Conservation (phyloP, 2,113 vertebrate genomes). For the Psilopsiagon aymara region DNA sequence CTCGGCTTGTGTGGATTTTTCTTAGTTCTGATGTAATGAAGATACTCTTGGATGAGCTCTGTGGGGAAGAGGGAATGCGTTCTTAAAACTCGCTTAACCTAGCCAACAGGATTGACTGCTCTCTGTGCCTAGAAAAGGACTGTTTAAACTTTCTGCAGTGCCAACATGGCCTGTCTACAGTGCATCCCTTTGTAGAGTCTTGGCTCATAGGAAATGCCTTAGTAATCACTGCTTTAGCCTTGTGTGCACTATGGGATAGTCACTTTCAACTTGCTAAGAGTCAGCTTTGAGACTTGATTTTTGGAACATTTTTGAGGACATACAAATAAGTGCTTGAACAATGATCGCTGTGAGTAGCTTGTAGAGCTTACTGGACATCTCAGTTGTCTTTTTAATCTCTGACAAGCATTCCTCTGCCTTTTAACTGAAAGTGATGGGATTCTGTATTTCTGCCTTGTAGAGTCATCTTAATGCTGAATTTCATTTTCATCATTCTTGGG, state of each 20-base stretch:
- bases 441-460: constrained; percentile 33
- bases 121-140: constrained; percentile 37
- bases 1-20: constrained; percentile 73
- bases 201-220: constrained; percentile 26
- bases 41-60: constrained; percentile 37
- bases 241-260: not conserved
- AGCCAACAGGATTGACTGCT: constrained; percentile 13
- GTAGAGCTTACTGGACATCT: constrained; percentile 36
- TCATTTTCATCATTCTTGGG: constrained; percentile 53
- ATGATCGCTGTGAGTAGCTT: constrained; percentile 48
- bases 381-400: constrained; percentile 46
- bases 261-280: constrained; percentile 1
- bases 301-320: constrained; percentile 21
- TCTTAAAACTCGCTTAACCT: constrained; percentile 36
- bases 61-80: constrained; percentile 72
- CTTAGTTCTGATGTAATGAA: constrained; percentile 69
- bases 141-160: not conserved
- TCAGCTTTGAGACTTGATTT: constrained; percentile 34
- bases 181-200: constrained; percentile 51
- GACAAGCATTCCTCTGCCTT: constrained; percentile 60
- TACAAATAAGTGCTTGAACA: constrained; percentile 48
- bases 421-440: constrained; percentile 55
- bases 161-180: constrained; percentile 31
- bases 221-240: constrained; percentile 20
- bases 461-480: constrained; percentile 37